phyloP scores from a whole-genome alignment of 2,888 invertebrate genomes.

The Cybosia mesomella region DNA sequence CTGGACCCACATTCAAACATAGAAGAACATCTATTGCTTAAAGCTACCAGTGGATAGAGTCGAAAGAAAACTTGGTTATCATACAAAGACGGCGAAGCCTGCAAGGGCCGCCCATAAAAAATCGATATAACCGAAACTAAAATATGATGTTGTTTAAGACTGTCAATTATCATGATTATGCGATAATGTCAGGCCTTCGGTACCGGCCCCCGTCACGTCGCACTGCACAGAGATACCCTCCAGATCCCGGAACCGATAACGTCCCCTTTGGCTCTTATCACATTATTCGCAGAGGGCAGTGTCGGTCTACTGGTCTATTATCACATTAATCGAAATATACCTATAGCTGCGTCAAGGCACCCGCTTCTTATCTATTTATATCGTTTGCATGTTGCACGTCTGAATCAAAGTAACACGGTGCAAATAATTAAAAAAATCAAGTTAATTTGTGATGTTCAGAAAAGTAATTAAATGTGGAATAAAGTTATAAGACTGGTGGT shows the following conservation, averaged over 20 bases:
- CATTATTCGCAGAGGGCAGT: conserved; percentile 14
- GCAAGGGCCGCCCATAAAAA: background rate
- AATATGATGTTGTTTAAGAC: background rate
- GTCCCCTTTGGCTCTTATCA: conserved; percentile 12
- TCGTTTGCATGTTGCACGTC: background rate
- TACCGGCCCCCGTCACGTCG: background rate
- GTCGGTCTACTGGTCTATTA: conserved; percentile 7
- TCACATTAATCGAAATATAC: conserved; percentile 8
- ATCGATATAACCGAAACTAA: background rate
- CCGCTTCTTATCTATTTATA: background rate
- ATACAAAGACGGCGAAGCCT: too few species aligned
- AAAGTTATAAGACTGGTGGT: background rate
- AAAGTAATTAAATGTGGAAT: background rate
- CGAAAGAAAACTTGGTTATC: too few species aligned
- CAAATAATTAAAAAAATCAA: background rate
- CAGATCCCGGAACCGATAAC: conserved; percentile 11
- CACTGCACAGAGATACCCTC: background rate
- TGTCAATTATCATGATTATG: conserved; percentile 5
- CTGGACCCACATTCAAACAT: too few species aligned
- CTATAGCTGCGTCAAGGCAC: background rate
- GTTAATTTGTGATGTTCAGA: background rate
- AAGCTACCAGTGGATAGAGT: too few species aligned
- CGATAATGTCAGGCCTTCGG: background rate
- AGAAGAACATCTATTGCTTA: too few species aligned
- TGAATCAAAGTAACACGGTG: background rate